These are phyloP conservation scores for Morpho deidamia DNA, from an alignment of 2,888 invertebrate genomes.

Conservation along the genomic window DNA sequence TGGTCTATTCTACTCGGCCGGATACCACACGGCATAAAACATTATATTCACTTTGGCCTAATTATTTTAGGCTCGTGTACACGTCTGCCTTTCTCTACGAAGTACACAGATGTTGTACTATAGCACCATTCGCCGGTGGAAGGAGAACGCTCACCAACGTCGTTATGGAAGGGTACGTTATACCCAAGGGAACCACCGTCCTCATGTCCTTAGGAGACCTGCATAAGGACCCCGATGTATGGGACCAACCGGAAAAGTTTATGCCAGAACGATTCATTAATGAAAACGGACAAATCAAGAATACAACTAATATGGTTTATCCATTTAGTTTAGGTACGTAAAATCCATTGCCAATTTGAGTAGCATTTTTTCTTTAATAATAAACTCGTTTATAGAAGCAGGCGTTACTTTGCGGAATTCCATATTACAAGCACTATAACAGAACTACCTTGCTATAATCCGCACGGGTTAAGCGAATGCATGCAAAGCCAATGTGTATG, in stretches of 20 bases:
- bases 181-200: slow-evolving; percentile 70
- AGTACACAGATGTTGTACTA: slow-evolving; percentile 70
- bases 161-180: slow-evolving; percentile 49
- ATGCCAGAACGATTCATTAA: slow-evolving; percentile 80
- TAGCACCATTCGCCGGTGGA: slow-evolving; percentile 75
- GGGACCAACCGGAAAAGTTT: slow-evolving; percentile 77
- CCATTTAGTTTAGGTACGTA: slow-evolving; percentile 82
- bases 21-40: too few relatives aligned
- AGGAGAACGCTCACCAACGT: slow-evolving; percentile 50
- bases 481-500: too few relatives aligned
- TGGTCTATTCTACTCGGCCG: too few relatives aligned
- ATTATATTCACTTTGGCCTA: too few relatives aligned
- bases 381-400: too few relatives aligned
- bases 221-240: slow-evolving; percentile 66
- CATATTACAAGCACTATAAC: too few relatives aligned
- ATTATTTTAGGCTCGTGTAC: slow-evolving; percentile 64
- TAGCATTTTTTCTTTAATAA: too few relatives aligned
- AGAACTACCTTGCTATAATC: too few relatives aligned
- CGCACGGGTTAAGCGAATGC: too few relatives aligned
- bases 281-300: slow-evolving; percentile 59
- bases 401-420: too few relatives aligned
- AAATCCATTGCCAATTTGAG: background rate
- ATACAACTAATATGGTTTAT: slow-evolving; percentile 67
- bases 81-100: slow-evolving; percentile 76
- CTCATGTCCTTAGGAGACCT: slow-evolving; percentile 72